These are phyloP conservation scores for Girardinichthys multiradiatus DNA, from an alignment of 2,113 vertebrate genomes.

Conservation along the genomic window DNA sequence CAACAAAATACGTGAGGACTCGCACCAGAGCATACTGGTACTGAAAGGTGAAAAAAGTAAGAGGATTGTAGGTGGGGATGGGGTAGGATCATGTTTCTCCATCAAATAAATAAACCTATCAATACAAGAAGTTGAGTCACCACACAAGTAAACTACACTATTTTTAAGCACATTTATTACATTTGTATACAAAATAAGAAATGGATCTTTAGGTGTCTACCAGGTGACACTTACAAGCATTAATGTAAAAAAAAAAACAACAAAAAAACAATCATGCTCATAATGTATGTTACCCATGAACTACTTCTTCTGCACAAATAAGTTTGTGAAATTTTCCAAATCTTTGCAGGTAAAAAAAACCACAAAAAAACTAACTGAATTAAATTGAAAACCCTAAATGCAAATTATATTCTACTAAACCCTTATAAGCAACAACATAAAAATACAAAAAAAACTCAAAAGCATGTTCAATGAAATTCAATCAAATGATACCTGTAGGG, in stretches of 20 bases:
- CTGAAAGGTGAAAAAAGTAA: slow-evolving; percentile 61
- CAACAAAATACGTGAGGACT: slow-evolving; percentile 94
- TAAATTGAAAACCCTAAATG: neutral
- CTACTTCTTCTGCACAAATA: neutral
- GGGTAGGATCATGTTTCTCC: neutral
- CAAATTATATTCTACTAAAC: neutral
- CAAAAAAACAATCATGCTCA: too few species aligned
- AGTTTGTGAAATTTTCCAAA: neutral
- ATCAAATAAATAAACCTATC: neutral
- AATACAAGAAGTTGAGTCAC: neutral
- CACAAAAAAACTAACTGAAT: neutral
- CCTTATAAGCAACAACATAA: neutral
- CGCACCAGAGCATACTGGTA: slow-evolving; percentile 93
- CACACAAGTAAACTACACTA: too few species aligned
- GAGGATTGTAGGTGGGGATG: neutral
- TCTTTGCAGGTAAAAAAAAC: neutral
- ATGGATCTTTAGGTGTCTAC: too few species aligned
- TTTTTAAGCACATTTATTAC: too few species aligned
- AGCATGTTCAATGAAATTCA: slow-evolving; percentile 8
- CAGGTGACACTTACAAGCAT: too few species aligned
- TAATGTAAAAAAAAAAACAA: too few species aligned
- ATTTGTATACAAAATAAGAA: too few species aligned
- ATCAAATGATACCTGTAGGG: slow-evolving; percentile 80
- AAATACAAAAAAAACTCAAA: slow-evolving; percentile 17
- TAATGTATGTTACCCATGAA: neutral